These are phyloP conservation scores for Danionella cerebrum DNA, from an alignment of 2,113 vertebrate species.

Conservation along the genomic window DNA sequence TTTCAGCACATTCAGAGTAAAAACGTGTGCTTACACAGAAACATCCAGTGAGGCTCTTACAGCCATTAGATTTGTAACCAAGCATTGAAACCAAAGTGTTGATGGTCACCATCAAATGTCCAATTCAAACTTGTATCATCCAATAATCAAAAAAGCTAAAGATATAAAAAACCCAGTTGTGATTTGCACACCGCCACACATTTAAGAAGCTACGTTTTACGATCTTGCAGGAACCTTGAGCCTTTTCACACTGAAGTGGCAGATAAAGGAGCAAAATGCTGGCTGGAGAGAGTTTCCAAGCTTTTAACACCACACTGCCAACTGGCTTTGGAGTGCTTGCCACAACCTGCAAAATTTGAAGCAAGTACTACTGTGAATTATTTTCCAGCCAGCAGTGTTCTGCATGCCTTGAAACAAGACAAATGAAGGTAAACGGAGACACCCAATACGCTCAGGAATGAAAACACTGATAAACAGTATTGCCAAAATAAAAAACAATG, in stretches of 20 bases:
- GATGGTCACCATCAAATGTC: no score
- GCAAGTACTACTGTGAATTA: slow-evolving; percentile 22
- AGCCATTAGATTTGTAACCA: slow-evolving; percentile 18
- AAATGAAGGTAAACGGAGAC: slow-evolving; percentile 5
- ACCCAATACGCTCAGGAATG: slow-evolving; percentile 27
- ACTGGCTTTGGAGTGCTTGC: slow-evolving; percentile 5
- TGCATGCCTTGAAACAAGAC: slow-evolving; percentile 32
- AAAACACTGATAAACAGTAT: slow-evolving; percentile 30
- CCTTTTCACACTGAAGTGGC: not conserved
- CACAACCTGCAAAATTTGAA: slow-evolving; percentile 24
- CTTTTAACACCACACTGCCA: slow-evolving; percentile 1
- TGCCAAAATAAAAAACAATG: not conserved
- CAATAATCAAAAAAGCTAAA: not conserved
- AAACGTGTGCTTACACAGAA: slow-evolving; percentile 17
- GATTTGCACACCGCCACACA: no score
- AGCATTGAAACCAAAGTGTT: no score
- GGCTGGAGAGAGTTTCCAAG: not conserved
- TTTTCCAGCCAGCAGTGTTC: slow-evolving; percentile 27
- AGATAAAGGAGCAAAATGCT: not conserved
- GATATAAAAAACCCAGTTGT: no score
- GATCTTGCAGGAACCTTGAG: not conserved
- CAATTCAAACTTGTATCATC: no score
- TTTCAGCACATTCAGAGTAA: slow-evolving; percentile 28
- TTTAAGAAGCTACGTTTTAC: not conserved
- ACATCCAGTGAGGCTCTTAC: slow-evolving; percentile 11